Base-by-base conservation (phyloP, 2,888 invertebrate species). In the Sturmia bella region DNA sequence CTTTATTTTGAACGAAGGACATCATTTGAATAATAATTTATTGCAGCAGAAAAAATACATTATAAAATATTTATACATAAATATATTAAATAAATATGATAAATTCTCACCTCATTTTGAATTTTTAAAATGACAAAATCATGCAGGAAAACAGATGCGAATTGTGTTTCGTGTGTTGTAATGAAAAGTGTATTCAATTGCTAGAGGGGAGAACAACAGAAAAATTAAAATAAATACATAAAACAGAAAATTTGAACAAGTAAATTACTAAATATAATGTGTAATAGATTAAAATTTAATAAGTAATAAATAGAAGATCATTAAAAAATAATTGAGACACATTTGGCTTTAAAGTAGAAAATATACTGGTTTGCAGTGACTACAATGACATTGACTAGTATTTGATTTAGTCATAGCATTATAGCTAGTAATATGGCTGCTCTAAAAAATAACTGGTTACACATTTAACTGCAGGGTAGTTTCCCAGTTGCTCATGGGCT, bases 51-150 rank as follows among this genome's bases (percentile, higher is more conserved):
- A 39, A 64, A 24, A 50, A 17, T 63, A 45, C 15, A 57, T 41
- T 64, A 70, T 69, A 21, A 54, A 32, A 41, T 13, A 21, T 12
- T 27, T 21, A 19, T 15, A 41, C 32, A 54, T 27, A 37, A 24
- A 21, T 15, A 63, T n/a, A 27, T 48, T 17, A 39, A 39, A 52
- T 45, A 12, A 54, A 68, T 43, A 9, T n/a, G 45, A 54, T 32
- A 21, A 69, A 41, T 19, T 59, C 78, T 79, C 45, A 79, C 78
- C 78, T 79, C 78, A 79, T 79, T 73, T 73, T 73, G 52, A 61
- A 1, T n/a, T 39, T 63, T 76, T 76, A 76, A 54, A 45, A 54
- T 61, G 32, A 69, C 54, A 54, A 76, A 52, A 69, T 69, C 69
- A 69, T 68, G 59, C 57, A 68, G 50, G 39, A 57, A 37, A n/a